Evolutionary conservation across 2,797 vertebrate genomes (phyloP), one percentile per base, ranked within the genome.

Genomic region (Choloepus didactylus): DNA sequence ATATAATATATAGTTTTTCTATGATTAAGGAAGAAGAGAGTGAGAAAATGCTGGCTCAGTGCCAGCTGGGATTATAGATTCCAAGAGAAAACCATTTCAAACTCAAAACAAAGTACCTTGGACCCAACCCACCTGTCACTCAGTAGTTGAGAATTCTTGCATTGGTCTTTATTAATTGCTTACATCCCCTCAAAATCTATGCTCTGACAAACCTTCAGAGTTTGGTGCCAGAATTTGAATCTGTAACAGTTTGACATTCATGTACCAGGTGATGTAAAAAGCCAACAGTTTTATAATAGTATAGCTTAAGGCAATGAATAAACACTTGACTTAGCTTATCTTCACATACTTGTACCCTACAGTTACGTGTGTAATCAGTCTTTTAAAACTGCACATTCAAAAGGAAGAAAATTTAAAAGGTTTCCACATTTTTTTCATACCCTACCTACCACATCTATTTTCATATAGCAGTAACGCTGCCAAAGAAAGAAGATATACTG

Each of bases 1-100:
- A 35, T 35, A 35, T 35, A 35, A 35, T 35, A 44, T 35, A 69
- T 54, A 80, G 79, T 41, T 85, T 76, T 93, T 60, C 72, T 75
- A 66, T 82, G 95, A 83, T 88, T 77, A 93, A 73, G 10, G 86
- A 95, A 91, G 66, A 77, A 87, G 93, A 90, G 73, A 64, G 81
- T 76, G 86, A 64, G 38, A 64, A 94, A 87, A 69, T 56, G 29
- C 38, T 64, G 88, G 31, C n/a, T 89, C 0, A 4, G 21, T 87
- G 86, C 38, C 79, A 79, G 76, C 60, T 93, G 84, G 51, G 94
- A 93, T 91, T 83, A 85, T 16, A 86, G 60, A 70, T 29, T 35
- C 51, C 54, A 73, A 70, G 27, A 73, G 72, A 80, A 93, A 77
- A 73, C 35, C 67, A 56, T 72, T 95, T 90, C 92, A 73, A 90